A percentile compares a stretch with the other conserved stretches of the same genome.
Conservation (phyloP, 2,113 vertebrate species). For the Zapus hudsonius region DNA sequence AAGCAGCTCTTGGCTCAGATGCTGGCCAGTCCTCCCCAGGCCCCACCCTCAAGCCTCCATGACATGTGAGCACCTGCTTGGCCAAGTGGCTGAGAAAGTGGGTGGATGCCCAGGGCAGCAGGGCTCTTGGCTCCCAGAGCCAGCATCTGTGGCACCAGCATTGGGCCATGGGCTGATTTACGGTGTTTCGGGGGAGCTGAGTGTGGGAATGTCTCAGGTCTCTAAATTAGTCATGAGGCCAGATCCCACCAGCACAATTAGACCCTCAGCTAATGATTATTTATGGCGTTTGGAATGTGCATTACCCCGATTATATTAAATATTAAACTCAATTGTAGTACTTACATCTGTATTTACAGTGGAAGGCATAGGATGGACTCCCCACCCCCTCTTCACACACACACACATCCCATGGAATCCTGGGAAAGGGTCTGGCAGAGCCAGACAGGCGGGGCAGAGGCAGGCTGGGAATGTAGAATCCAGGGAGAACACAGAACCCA, state of each 20-base stretch:
- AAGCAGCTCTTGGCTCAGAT: neutral
- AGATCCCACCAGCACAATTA: conserved; percentile 84
- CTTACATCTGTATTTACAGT: conserved; percentile 78
- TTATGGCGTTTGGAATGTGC: conserved; percentile 78
- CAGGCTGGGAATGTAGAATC: rapidly evolving
- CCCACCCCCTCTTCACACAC: neutral
- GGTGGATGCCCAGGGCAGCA: rapidly evolving
- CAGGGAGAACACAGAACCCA: neutral
- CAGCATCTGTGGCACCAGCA: neutral
- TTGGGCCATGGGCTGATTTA: conserved; percentile 58
- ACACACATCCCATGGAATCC: neutral
- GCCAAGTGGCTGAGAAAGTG: rapidly evolving
- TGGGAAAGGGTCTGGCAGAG: neutral
- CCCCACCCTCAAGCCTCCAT: rapidly evolving
- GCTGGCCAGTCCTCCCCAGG: neutral
- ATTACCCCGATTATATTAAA: conserved; percentile 82
- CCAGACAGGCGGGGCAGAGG: neutral
- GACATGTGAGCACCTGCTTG: neutral
- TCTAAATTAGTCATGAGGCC: conserved; percentile 83
- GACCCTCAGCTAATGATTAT: conserved; percentile 80
- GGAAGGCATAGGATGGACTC: neutral
- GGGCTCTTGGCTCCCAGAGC: neutral
- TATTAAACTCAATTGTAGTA: conserved; percentile 82
- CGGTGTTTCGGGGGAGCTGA: neutral
- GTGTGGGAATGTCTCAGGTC: conserved; percentile 65